Base-by-base conservation (phyloP, 35 echinoderm and acorn worm species). In the Apostichopus parvimensis region DNA sequence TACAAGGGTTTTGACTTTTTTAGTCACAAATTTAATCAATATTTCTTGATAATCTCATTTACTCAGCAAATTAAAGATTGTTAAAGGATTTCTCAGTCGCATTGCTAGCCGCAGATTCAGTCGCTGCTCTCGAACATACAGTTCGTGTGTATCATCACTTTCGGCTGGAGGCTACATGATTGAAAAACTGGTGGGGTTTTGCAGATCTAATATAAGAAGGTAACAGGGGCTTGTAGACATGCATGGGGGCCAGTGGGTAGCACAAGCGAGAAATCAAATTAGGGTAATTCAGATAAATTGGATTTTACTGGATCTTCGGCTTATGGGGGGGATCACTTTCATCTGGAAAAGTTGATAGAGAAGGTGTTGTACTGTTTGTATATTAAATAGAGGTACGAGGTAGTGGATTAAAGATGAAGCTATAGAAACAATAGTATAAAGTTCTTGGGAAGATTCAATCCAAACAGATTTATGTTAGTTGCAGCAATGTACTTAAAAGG, bases 11-110 rank as follows among this genome's bases (percentile, higher is more conserved):
- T 84, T 84, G 53, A 84, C 81, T 84, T 20, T 84, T 25, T 4
- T 23, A 59, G 55, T n/a, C 8, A 59, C 57, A 84, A 84, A 84
- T 84, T 84, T 17, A 84, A 84, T 84, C 57, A 84, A 84, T 84
- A 59, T 84, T 56, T 84, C 52, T 52, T 20, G 71, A 84, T 84
- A 84, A 84, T 84, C 81, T 84, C 17, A 59, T 84, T 84, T 84
- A 58, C 81, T 59, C 54, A 58, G 81, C 81, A 84, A 58, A 84
- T 84, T 84, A 84, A 84, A 82, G 71, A n/a, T 22, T 75, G 71
- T 20, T 75, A 75, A 75, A 14, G 71, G 71, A 75, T 75, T 75
- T 22, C 71, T n/a, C 0, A 18, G 18, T 68, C 64, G 64, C 2
- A 68, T 9, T 68, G 64, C 64, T 68, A 18, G 64, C 64, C 4